phyloP scores from a whole-genome alignment of 2,113 vertebrate genomes.

The Hypomesus transpacificus region DNA sequence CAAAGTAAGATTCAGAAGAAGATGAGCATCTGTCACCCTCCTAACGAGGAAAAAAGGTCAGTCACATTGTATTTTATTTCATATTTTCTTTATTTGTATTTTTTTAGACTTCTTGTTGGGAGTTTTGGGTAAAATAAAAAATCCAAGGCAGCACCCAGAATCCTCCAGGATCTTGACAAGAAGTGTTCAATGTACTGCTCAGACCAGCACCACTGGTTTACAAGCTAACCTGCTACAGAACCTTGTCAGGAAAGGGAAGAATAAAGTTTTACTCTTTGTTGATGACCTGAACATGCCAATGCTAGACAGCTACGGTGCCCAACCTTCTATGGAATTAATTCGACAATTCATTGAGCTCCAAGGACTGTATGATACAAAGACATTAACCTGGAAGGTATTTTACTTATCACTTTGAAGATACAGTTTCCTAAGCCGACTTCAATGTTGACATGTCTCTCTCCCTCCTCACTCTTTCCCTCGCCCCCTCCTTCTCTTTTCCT shows the following conservation, averaged over 20 bases:
- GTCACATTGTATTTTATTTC: too few species aligned
- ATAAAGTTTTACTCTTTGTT: slow-evolving; percentile 58
- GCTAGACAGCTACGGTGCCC: slow-evolving; percentile 52
- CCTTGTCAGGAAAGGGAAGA: slow-evolving; percentile 53
- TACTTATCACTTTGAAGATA: background rate
- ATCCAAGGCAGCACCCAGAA: background rate
- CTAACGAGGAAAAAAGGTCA: too few species aligned
- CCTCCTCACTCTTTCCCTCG: too few species aligned
- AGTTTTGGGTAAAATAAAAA: background rate
- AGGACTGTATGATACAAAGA: slow-evolving; percentile 61
- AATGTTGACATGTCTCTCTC: too few species aligned
- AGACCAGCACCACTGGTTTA: slow-evolving; percentile 42
- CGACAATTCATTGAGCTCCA: slow-evolving; percentile 64
- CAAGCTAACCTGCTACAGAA: slow-evolving; percentile 60
- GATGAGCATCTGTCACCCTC: too few species aligned
- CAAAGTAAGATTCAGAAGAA: background rate
- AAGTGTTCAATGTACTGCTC: slow-evolving; percentile 51
- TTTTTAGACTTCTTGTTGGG: background rate
- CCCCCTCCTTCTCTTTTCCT: too few species aligned
- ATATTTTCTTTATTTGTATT: background rate
- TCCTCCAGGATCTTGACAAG: slow-evolving; percentile 36
- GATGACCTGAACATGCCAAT: slow-evolving; percentile 67
- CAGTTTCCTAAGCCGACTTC: background rate
- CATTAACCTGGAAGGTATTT: slow-evolving; percentile 64
- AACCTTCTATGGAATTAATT: slow-evolving; percentile 65